These are phyloP conservation scores for Bufo bufo DNA, from an alignment of 2,113 vertebrate genomes.

Conservation along the genomic window DNA sequence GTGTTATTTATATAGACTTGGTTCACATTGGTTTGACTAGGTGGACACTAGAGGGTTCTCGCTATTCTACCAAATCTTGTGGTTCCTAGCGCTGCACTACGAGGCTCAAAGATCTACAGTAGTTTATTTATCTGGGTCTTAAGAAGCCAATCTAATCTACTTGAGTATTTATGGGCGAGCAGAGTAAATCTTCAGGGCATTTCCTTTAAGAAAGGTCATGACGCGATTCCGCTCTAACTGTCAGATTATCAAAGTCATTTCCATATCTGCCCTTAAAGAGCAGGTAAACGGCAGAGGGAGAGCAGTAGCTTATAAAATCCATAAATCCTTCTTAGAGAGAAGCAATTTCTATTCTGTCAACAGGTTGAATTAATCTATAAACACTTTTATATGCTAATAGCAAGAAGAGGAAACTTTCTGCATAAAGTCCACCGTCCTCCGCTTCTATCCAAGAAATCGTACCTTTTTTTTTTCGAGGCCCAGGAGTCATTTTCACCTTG, in stretches of 20 bases:
- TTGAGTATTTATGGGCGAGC: constrained; percentile 25
- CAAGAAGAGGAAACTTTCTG: constrained; percentile 2
- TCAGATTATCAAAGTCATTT: constrained; percentile 62
- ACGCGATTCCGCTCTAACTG: constrained; percentile 53
- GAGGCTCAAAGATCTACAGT: background rate
- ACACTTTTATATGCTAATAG: constrained; percentile 61
- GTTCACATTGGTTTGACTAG: too few relatives aligned
- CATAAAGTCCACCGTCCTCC: background rate
- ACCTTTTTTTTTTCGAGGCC: background rate
- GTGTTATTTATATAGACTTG: too few relatives aligned
- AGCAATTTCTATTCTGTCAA: constrained; percentile 63
- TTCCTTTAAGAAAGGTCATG: constrained; percentile 47
- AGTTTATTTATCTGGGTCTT: constrained; percentile 5
- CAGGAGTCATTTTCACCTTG: constrained; percentile 10
- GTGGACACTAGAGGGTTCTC: too few relatives aligned
- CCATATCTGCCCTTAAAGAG: constrained; percentile 55
- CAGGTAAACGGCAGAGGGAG: background rate
- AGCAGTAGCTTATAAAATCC: constrained; percentile 59
- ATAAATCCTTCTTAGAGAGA: constrained; percentile 64
- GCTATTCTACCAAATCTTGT: too few relatives aligned
- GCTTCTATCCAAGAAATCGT: background rate
- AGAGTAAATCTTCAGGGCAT: constrained; percentile 34
- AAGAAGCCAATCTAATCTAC: constrained; percentile 34
- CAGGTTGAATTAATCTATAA: constrained; percentile 62
- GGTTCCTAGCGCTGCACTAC: background rate